Evolutionary conservation across 2,888 invertebrate genomes (phyloP), one percentile per base, ranked within the genome.

Genomic region (Lottia gigantea): DNA sequence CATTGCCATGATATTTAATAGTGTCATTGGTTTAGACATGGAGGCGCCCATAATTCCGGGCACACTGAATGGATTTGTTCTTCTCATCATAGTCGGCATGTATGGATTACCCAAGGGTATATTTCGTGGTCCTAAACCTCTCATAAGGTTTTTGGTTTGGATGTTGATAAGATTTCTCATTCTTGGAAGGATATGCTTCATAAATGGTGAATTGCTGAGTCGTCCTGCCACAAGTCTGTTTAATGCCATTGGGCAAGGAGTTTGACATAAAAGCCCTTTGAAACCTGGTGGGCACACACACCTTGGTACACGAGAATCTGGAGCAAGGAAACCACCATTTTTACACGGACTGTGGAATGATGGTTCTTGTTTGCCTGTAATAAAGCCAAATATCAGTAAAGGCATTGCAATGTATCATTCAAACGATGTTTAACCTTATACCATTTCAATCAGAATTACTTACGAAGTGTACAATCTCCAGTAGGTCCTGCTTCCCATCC

Each of bases 261-360:
- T 55, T 23, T 68, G 68, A 40, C 68, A 68, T 16, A 64, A 31
- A 25, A 49, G 16, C 12, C 68, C 68, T 1, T 40, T n/a, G 47
- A 68, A 68, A 14, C 68, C 68, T 15, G 68, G 64, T 15, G 68
- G 63, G 64, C 68, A 68, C 15, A 64, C 16, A 46, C 68, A 68
- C 40, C 26, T 46, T 23, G 62, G 63, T 25, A 31, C 26, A 6
- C 49, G 46, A 19, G 62, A 63, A 40, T 47, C 49, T 25, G 23
- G 40, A 23, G 46, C 46, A 15, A 49, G 47, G 25, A 68, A 25
- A 40, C 68, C 68, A 25, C 68, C 68, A 47, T 68, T 68, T n/a
- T 47, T 49, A 23, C 68, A 68, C 26, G 63, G 63, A 47, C 68
- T 40, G 1, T 46, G 40, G 40, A 40, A 40, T 4, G 40, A 40